Evolutionary conservation across 2,113 vertebrate genomes (phyloP).

Genomic region (Embiotoca jacksoni): DNA sequence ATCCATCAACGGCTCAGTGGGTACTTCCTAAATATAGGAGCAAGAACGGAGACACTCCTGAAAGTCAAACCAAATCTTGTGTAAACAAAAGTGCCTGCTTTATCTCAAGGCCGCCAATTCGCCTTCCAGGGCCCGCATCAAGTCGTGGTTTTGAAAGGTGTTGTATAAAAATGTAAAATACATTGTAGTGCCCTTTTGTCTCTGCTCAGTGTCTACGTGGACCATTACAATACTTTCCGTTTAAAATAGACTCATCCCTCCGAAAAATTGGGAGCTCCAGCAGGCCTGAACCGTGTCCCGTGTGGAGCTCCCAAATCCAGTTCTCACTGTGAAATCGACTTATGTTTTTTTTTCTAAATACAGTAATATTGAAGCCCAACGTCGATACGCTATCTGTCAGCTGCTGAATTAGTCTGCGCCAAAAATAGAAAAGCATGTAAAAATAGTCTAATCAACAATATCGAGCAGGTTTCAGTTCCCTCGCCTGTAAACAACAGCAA

Average conservation of each 20-base stretch:
- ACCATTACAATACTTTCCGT: conserved; percentile 51
- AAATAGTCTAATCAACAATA: conserved; percentile 71
- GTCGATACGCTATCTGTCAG: conserved; percentile 57
- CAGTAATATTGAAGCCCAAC: conserved; percentile 35
- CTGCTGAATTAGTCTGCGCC: conserved; percentile 49
- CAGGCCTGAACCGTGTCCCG: conserved; percentile 23
- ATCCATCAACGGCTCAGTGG: conserved; percentile 83
- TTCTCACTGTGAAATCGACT: conserved; percentile 44
- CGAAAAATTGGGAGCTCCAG: conserved; percentile 20
- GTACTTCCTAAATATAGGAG: conserved; percentile 86
- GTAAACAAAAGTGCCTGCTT: conserved; percentile 84
- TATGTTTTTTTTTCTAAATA: conserved; percentile 48
- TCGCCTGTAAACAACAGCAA: conserved; percentile 39
- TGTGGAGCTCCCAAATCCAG: conserved; percentile 40
- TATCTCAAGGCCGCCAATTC: conserved; percentile 79
- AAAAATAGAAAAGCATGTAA: conserved; percentile 69
- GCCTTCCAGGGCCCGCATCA: conserved; percentile 83
- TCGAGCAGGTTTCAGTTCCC: conserved; percentile 53
- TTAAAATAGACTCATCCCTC: conserved; percentile 59
- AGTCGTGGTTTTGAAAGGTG: conserved; percentile 81
- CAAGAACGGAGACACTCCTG: conserved; percentile 82
- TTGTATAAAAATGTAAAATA: conserved; percentile 80
- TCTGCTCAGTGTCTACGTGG: conserved; percentile 72
- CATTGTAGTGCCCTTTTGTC: conserved; percentile 65
- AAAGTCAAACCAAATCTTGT: conserved; percentile 87